Evolutionary conservation across 2,113 vertebrate species (phyloP), one percentile per base, ranked within the genome.

Genomic region (Columba janthina): DNA sequence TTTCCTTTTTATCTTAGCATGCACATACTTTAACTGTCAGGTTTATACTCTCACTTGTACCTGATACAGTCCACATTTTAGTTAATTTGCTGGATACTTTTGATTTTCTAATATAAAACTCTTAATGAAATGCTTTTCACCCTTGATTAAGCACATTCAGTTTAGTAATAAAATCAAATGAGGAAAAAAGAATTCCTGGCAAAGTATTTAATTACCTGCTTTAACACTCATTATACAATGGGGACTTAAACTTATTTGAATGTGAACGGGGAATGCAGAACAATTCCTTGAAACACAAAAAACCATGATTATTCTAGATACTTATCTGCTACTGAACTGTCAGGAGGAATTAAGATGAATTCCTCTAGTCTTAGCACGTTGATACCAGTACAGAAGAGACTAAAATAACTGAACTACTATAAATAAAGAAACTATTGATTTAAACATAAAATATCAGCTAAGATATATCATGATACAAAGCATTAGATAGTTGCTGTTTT

Each of bases 161-260:
- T 66, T 40, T 6, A 70, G 76, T 89, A 87, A 92, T 69, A 93
- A 94, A 93, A 96, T 69, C 12, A 75, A 87, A 72, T 69, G 26
- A 79, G 18, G 36, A 85, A 94, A 80, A 87, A 89, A 82, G 5
- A 54, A 89, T 75, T 74, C 20, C 36, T 94, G 32, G 53, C 29
- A 82, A 95, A 56, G 34, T 69, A 88, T 87, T 92, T 92, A 89
- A 89, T 91, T 77, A 85, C 24, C 62, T 73, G 7, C 31, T 95
- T 95, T 89, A 92, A 60, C 24, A 67, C 29, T 86, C 72, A 78
- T 84, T 62, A 48, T 71, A 60, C 61, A 92, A 65, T 29, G 8
- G 61, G 36, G 54, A 94, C 40, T 50, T 89, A 73, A 93, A 93
- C 44, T 86, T 69, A 74, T 51, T 73, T 51, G 54, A 79, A 31